Evolutionary conservation across 2,888 invertebrate genomes (phyloP).

Genomic region (Ochropacha duplaris): DNA sequence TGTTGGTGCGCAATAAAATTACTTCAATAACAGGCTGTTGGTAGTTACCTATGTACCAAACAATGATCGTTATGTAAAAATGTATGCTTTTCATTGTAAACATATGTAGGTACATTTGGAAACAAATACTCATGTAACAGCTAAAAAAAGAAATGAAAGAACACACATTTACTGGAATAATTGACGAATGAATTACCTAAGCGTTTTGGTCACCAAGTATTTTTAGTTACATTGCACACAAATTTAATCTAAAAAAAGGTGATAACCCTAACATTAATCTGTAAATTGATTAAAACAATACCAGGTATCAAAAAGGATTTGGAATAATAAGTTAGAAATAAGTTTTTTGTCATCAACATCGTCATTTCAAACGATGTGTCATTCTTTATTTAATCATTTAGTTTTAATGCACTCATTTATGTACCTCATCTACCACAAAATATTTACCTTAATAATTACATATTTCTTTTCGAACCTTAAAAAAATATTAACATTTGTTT

Average conservation of each 20-base stretch:
- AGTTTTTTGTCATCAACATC: neutral
- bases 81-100: neutral
- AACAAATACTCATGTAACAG: conserved; percentile 10
- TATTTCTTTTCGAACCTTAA: neutral
- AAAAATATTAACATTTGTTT: too few relatives aligned
- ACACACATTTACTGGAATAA: conserved; percentile 22
- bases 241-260: neutral
- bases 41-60: conserved; percentile 11
- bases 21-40: neutral
- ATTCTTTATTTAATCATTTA: neutral
- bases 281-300: conserved; percentile 7
- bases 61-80: conserved; percentile 12
- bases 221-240: conserved; percentile 3
- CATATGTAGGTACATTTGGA: neutral
- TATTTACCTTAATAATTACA: neutral
- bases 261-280: conserved; percentile 9
- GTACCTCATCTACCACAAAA: too few relatives aligned
- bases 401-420: neutral
- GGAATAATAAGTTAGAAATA: neutral
- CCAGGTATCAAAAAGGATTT: neutral
- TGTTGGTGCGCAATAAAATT: too few relatives aligned
- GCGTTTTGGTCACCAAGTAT: conserved; percentile 38
- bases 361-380: neutral
- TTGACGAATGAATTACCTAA: conserved; percentile 46
- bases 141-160: conserved; percentile 18